A percentile compares a stretch with the other conserved stretches of the same genome.
phyloP scores from a whole-genome alignment of 2,113 vertebrate species.

The Forbesichthys papilliferus region DNA sequence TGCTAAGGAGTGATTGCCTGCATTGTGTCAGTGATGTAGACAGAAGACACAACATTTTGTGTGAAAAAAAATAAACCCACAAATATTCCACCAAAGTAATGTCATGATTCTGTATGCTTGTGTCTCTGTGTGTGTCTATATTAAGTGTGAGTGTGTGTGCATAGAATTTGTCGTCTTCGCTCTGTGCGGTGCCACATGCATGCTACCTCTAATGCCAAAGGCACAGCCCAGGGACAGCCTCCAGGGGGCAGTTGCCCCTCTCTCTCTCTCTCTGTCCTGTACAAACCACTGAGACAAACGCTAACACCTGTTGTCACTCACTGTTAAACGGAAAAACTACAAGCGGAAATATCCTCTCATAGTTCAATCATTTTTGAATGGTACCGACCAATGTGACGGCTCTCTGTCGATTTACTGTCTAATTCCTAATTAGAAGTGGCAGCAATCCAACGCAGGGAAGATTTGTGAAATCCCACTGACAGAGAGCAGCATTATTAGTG shows the following conservation, averaged over 20 bases:
- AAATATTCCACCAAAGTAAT: constrained; percentile 14
- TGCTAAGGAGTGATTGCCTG: constrained; percentile 68
- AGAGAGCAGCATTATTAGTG: constrained; percentile 24
- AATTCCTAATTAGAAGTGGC: constrained; percentile 22
- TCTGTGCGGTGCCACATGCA: constrained; percentile 30
- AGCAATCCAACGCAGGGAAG: constrained; percentile 18
- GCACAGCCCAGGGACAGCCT: constrained; percentile 38
- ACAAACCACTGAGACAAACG: constrained; percentile 1
- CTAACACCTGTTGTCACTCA: background rate
- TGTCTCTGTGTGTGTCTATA: constrained; percentile 2
- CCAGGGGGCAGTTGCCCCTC: background rate
- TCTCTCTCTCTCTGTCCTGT: constrained; percentile 1
- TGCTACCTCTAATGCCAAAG: constrained; percentile 42
- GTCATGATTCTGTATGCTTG: constrained; percentile 3
- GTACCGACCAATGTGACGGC: constrained; percentile 2
- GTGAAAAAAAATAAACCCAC: constrained; percentile 34
- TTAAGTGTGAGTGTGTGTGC: constrained; percentile 24
- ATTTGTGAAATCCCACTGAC: constrained; percentile 22
- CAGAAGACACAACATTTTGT: constrained; percentile 63
- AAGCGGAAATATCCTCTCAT: constrained; percentile 25
- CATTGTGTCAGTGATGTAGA: constrained; percentile 67
- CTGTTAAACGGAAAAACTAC: constrained; percentile 58
- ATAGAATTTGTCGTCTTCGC: background rate
- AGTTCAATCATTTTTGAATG: background rate
- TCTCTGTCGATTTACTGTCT: constrained; percentile 19